These are phyloP conservation scores for Eubasilissa regina DNA, from an alignment of 1,140 invertebrate genomes.

Conservation along the genomic window DNA sequence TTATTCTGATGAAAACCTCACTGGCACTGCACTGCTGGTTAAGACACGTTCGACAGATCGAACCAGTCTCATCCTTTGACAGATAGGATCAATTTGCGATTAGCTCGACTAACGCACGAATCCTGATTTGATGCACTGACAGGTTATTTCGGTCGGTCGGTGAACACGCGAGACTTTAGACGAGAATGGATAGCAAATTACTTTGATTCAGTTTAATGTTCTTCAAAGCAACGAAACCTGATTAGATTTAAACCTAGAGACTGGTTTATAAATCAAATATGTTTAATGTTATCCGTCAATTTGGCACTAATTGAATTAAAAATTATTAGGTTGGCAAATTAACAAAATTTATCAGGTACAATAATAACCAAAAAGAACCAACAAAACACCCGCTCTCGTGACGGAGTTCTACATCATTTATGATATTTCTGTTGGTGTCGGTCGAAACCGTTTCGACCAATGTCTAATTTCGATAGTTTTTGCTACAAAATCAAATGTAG, in stretches of 20 bases:
- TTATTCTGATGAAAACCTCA: background rate
- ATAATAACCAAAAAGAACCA: slow-evolving; percentile 26
- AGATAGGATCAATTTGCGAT: background rate
- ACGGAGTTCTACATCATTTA: slow-evolving; percentile 31
- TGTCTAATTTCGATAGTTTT: slow-evolving; percentile 9
- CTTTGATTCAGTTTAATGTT: background rate
- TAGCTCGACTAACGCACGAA: too few species aligned
- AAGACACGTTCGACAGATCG: background rate
- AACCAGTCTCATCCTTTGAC: background rate
- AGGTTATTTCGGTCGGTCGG: too few species aligned
- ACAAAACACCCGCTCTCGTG: slow-evolving; percentile 18
- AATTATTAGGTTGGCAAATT: background rate
- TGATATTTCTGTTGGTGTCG: slow-evolving; percentile 16
- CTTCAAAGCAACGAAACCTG: slow-evolving; percentile 23
- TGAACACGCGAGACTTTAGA: too few species aligned
- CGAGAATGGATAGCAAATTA: too few species aligned
- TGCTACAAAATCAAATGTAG: slow-evolving; percentile 41
- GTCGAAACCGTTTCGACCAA: slow-evolving; percentile 16
- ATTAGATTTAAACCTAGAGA: background rate
- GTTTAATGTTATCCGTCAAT: slow-evolving; percentile 34
- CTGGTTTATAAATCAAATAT: slow-evolving; percentile 2
- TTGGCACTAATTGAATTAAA: slow-evolving; percentile 28
- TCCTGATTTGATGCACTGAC: too few species aligned
- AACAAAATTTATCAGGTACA: slow-evolving; percentile 1
- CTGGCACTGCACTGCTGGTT: slow-evolving; percentile 3